phyloP scores from a whole-genome alignment of 2,113 vertebrate species.

The Notarius quadriscutis region DNA sequence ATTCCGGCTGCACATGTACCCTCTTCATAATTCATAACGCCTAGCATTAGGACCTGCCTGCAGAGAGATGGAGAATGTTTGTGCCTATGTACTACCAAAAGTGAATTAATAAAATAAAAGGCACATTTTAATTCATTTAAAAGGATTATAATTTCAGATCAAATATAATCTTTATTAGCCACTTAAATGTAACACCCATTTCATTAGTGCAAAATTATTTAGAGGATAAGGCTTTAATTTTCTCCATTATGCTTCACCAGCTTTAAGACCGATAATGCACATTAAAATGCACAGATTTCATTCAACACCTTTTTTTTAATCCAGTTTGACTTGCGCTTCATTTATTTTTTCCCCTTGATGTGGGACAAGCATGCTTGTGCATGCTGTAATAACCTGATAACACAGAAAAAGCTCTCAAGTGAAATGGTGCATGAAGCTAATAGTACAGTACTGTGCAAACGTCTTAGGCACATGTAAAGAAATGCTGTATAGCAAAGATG shows the following conservation, averaged over 20 bases:
- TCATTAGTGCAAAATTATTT: neutral
- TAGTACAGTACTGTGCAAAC: no score
- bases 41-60: slow-evolving; percentile 67
- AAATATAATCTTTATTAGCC: neutral
- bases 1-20: slow-evolving; percentile 71
- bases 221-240: neutral
- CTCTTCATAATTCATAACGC: slow-evolving; percentile 75
- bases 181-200: neutral
- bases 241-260: neutral
- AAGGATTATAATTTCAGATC: neutral
- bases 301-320: neutral
- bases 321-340: neutral
- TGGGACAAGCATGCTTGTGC: neutral
- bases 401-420: slow-evolving; percentile 31
- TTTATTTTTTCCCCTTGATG: slow-evolving; percentile 2
- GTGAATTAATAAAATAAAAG: slow-evolving; percentile 22
- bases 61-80: slow-evolving; percentile 54
- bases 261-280: neutral
- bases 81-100: slow-evolving; percentile 28
- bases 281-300: neutral
- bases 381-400: slow-evolving; percentile 28
- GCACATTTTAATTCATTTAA: neutral
- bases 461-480: no score
- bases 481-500: no score
- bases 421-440: neutral